Evolutionary conservation across 2,888 invertebrate species (phyloP).

Genomic region (Ormyrus rosae): DNA sequence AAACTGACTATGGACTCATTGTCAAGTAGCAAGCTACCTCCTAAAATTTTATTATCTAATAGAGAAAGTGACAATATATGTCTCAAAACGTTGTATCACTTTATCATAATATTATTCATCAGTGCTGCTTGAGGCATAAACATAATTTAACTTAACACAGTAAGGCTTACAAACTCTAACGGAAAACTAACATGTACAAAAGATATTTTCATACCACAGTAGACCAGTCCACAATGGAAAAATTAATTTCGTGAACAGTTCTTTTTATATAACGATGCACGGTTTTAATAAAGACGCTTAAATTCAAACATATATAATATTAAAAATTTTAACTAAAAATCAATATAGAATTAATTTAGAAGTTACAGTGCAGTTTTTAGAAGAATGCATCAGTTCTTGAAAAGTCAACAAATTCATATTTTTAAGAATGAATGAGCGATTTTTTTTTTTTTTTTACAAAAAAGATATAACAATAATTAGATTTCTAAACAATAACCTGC

Average conservation of each 20-base stretch:
- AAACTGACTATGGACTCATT: conserved; percentile 56
- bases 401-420: conserved; percentile 47
- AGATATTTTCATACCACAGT: conserved; percentile 62
- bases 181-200: conserved; percentile 66
- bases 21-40: conserved; percentile 52
- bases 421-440: conserved; percentile 38
- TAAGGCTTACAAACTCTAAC: conserved; percentile 60
- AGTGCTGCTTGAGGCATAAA: conserved; percentile 39
- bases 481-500: conserved; percentile 56
- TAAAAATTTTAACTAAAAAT: neutral
- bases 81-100: conserved; percentile 47
- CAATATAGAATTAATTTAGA: conserved; percentile 28
- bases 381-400: conserved; percentile 35
- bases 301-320: conserved; percentile 1
- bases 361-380: conserved; percentile 38
- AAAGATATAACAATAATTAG: conserved; percentile 52
- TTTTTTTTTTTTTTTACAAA: conserved; percentile 27
- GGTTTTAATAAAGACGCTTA: conserved; percentile 18
- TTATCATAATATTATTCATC: conserved; percentile 41
- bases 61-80: conserved; percentile 41
- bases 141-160: conserved; percentile 64
- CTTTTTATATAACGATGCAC: conserved; percentile 38
- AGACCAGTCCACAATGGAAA: conserved; percentile 68
- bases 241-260: conserved; percentile 51
- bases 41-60: conserved; percentile 47